phyloP scores from a whole-genome alignment of 2,888 invertebrate genomes.

The Eupithecia insigniata region DNA sequence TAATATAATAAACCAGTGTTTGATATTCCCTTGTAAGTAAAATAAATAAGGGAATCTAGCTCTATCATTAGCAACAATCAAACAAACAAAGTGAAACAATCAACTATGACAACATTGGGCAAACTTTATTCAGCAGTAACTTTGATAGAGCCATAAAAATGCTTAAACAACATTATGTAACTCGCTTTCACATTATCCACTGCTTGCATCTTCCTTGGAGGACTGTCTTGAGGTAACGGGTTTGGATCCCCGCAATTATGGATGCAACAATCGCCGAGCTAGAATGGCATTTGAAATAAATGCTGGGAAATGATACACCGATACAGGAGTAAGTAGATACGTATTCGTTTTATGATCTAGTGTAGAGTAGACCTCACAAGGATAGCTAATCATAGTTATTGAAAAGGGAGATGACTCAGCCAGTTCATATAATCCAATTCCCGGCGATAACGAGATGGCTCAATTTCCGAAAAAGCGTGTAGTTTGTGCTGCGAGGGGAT shows the following conservation, averaged over 20 bases:
- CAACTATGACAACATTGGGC: not conserved
- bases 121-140: not conserved
- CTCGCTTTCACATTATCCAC: constrained; percentile 20
- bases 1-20: too few relatives aligned
- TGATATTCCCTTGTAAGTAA: too few relatives aligned
- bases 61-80: not conserved
- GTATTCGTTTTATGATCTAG: not conserved
- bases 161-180: constrained; percentile 4
- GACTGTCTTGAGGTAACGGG: constrained; percentile 25
- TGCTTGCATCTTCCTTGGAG: constrained; percentile 13
- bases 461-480: constrained; percentile 23
- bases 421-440: not conserved
- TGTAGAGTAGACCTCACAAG: not conserved
- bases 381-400: not conserved
- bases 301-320: constrained; percentile 14
- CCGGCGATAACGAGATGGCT: not conserved
- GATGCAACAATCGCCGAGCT: constrained; percentile 22
- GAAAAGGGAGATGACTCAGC: not conserved
- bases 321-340: not conserved
- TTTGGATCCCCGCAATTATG: constrained; percentile 23
- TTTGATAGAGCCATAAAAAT: constrained; percentile 17
- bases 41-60: too few relatives aligned
- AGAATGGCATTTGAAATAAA: constrained; percentile 18
- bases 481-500: constrained; percentile 27
- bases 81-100: not conserved